These are phyloP conservation scores for Allygus modestus DNA, from an alignment of 2,888 invertebrate genomes.

Conservation along the genomic window DNA sequence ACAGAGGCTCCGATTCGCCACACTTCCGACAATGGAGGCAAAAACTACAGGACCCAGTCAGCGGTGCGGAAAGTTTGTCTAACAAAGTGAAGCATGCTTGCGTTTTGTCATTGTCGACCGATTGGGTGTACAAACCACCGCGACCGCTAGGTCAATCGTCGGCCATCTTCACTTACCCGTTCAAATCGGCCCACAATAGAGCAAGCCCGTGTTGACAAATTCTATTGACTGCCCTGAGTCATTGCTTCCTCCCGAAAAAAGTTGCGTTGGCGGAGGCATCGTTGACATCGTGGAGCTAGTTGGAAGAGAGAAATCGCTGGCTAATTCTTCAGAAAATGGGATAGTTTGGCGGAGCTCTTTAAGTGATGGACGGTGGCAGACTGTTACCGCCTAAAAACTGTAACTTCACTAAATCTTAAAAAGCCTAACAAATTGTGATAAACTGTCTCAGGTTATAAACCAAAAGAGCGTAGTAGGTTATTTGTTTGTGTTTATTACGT, in stretches of 20 bases:
- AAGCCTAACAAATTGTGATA: no score
- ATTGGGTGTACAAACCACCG: conserved; percentile 58
- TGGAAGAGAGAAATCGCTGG: conserved; percentile 7
- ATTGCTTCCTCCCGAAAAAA: conserved; percentile 42
- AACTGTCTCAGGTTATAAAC: no score
- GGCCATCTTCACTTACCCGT: conserved; percentile 60
- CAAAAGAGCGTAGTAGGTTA: no score
- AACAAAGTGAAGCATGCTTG: conserved; percentile 66
- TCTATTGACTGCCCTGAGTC: conserved; percentile 53
- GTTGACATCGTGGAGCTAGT: neutral
- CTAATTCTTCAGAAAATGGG: neutral
- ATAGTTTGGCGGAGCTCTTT: no score
- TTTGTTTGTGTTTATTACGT: no score
- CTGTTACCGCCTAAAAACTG: no score
- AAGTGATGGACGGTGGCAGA: no score
- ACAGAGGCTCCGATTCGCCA: conserved; percentile 63
- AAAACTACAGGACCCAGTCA: conserved; percentile 63
- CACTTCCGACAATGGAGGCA: conserved; percentile 64
- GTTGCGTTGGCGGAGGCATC: conserved; percentile 12
- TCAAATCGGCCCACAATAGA: conserved; percentile 64
- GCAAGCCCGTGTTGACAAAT: conserved; percentile 24
- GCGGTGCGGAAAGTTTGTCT: conserved; percentile 64
- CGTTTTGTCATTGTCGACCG: conserved; percentile 63
- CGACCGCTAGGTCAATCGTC: conserved; percentile 62
- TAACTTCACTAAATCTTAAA: no score